Conservation (phyloP, 2,113 vertebrate species). For the Bothrops jararaca region DNA sequence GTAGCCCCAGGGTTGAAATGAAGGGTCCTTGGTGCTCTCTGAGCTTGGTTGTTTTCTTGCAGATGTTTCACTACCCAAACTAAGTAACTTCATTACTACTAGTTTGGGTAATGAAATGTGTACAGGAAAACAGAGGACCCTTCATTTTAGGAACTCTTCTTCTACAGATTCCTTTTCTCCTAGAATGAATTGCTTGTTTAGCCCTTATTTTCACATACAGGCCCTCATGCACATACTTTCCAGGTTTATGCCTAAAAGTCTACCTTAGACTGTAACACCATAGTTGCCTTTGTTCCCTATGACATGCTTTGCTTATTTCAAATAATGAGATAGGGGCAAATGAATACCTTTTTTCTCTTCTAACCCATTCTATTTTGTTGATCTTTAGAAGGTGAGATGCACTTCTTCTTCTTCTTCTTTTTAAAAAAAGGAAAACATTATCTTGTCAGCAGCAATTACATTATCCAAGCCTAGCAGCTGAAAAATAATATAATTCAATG, state of each 20-base stretch:
- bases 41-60: neutral
- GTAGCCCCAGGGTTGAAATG: neutral
- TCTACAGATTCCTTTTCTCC: neutral
- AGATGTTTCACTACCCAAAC: neutral
- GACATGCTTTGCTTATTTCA: neutral
- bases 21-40: neutral
- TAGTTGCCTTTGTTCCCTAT: neutral
- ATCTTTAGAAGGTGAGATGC: neutral
- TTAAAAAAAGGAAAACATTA: neutral
- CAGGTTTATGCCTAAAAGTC: neutral
- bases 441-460: conserved; percentile 43
- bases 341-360: neutral
- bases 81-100: neutral
- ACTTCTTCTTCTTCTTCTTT: neutral
- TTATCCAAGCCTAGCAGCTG: conserved; percentile 39
- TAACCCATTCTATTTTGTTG: neutral
- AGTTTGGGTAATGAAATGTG: neutral
- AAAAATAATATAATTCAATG: conserved; percentile 53
- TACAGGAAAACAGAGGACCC: neutral
- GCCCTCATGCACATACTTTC: neutral
- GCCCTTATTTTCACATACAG: neutral
- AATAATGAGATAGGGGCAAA: neutral
- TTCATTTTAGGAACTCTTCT: neutral
- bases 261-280: neutral
- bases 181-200: neutral